These are phyloP conservation scores for Trachurus trachurus DNA, from an alignment of 2,797 vertebrate genomes.

Conservation along the genomic window DNA sequence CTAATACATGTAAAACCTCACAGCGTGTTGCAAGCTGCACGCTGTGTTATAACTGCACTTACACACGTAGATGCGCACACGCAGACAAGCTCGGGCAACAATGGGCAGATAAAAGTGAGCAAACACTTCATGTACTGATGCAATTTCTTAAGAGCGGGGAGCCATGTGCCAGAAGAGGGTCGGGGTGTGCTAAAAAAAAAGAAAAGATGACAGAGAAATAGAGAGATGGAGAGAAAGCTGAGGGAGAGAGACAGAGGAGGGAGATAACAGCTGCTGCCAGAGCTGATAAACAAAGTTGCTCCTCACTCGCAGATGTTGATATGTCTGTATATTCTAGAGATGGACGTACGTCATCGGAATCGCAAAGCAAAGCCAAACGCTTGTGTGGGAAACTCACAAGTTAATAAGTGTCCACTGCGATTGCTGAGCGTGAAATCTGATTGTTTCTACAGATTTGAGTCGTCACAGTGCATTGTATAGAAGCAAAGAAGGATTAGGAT, in stretches of 20 bases:
- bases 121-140: conserved; percentile 56
- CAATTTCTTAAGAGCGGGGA: conserved; percentile 62
- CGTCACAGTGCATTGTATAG: background rate
- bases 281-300: conserved; percentile 66
- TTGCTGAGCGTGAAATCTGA: conserved; percentile 4
- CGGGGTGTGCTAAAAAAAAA: conserved; percentile 31
- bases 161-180: conserved; percentile 43
- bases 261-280: conserved; percentile 54
- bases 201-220: conserved; percentile 13
- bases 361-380: conserved; percentile 42
- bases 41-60: conserved; percentile 24
- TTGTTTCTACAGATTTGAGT: conserved; percentile 16
- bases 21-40: conserved; percentile 58
- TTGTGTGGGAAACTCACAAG: conserved; percentile 28
- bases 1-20: conserved; percentile 63
- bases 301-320: conserved; percentile 51
- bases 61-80: conserved; percentile 4
- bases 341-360: conserved; percentile 55
- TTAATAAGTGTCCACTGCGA: conserved; percentile 28
- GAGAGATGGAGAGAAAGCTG: background rate
- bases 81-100: conserved; percentile 73
- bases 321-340: conserved; percentile 44
- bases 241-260: conserved; percentile 33
- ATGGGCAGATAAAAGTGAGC: conserved; percentile 68
- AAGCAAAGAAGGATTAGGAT: conserved; percentile 32